Base-by-base conservation (phyloP, 2,797 vertebrate genomes). In the Halcyon smyrnensis region DNA sequence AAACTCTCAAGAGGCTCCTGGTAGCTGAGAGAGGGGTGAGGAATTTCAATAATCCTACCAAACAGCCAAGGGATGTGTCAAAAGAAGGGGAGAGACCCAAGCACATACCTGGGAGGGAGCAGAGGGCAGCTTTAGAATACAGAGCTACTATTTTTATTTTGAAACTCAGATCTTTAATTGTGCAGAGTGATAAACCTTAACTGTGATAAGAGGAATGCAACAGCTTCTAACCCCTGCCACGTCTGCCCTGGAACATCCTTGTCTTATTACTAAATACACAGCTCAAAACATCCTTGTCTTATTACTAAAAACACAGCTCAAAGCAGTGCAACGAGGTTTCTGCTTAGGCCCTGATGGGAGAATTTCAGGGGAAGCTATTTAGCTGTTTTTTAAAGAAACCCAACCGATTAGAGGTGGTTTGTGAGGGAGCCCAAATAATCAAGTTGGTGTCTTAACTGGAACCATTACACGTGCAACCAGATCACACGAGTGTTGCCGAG, bases 21-120 rank as follows among this genome's bases (percentile, higher is more conserved):
- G 68, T 2, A 87, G 91, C 80, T 94, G 57, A 71, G 74, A 95
- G 48, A 87, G 24, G 84, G 78, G 94, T 96, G 96, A 96, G 96
- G 96, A 97, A 97, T 96, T 96, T 84, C 89, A 84, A 4, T 14
- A 79, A 86, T 92, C 57, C 90, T 5, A 19, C 4, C 4, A 1
- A 77, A 20, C 13, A 48, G 90, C 51, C 73, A 28, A 90, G 71
- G 69, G 83, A 45, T 34, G 48, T 0, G 9, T 32, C 37, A 57
- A 51, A n/a, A 68, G 64, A 34, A 76, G n/a, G 50, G 63, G 50
- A 85, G 69, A 70, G 60, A 2, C 15, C 53, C 67, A 34, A 51
- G 68, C 18, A 9, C 28, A 3, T 1, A 3, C 37, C 7, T 2
- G 20, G 84, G 74, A 80, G 18, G 85, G 34, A 78, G 64, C 67